These are phyloP conservation scores for Pyrgus malvae DNA, from an alignment of 2,888 invertebrate species.

Conservation along the genomic window DNA sequence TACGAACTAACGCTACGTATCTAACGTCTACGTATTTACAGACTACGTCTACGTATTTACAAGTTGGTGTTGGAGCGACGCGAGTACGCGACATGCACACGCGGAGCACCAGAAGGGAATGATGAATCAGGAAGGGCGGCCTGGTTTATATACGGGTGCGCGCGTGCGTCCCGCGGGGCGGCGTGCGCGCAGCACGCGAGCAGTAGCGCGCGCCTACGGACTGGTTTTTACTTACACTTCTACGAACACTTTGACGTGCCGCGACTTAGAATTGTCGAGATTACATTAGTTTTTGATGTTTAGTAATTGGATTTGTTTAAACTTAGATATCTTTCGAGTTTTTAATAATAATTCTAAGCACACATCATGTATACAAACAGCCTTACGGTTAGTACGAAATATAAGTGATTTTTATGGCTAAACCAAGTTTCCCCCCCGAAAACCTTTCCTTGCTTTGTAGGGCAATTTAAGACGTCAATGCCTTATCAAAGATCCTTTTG, in stretches of 20 bases:
- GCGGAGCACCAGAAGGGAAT: conserved; percentile 70
- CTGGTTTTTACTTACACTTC: conserved; percentile 72
- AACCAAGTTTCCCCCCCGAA: too few species aligned
- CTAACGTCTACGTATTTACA: conserved; percentile 52
- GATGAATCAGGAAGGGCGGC: conserved; percentile 72
- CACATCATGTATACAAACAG: too few species aligned
- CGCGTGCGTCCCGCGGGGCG: conserved; percentile 57
- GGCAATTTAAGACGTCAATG: too few species aligned
- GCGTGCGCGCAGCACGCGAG: conserved; percentile 61
- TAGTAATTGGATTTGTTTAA: too few species aligned
- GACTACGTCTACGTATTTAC: conserved; percentile 68
- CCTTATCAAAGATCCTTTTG: too few species aligned
- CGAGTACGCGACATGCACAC: conserved; percentile 64
- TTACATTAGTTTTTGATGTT: conserved; percentile 52
- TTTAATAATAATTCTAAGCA: too few species aligned
- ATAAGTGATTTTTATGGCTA: too few species aligned
- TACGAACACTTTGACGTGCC: conserved; percentile 77
- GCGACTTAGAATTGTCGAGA: conserved; percentile 59
- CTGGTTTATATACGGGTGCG: conserved; percentile 56
- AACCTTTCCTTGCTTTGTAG: too few species aligned
- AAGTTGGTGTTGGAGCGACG: conserved; percentile 49
- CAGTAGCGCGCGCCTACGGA: conserved; percentile 72
- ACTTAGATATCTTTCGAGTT: too few species aligned
- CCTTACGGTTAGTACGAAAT: too few species aligned
- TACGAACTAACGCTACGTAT: conserved; percentile 47